Conservation (phyloP, 2,888 invertebrate genomes). For the Cyclophora punctaria region DNA sequence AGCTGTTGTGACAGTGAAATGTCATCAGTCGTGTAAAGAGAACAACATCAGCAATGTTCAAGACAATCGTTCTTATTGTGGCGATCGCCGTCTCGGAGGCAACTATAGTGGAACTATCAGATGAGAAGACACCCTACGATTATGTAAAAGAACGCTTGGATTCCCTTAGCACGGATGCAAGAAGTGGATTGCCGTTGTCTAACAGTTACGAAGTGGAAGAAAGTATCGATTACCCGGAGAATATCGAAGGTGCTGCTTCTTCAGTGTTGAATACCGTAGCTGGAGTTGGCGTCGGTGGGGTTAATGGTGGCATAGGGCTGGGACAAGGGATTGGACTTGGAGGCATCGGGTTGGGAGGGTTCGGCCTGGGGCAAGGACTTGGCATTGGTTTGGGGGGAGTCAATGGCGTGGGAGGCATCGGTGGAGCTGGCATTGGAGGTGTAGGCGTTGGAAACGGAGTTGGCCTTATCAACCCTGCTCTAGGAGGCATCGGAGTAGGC, state of each 20-base stretch:
- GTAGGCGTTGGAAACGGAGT: conserved; percentile 26
- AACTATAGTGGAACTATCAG: conserved; percentile 47
- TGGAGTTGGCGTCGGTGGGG: conserved; percentile 37
- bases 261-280: conserved; percentile 51
- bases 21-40: conserved; percentile 61
- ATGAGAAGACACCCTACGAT: conserved; percentile 64
- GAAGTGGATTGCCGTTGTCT: conserved; percentile 55
- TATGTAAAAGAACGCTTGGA: conserved; percentile 60
- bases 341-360: conserved; percentile 26
- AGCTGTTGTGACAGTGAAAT: conserved; percentile 57
- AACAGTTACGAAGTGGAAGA: conserved; percentile 76
- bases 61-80: conserved; percentile 39
- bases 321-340: conserved; percentile 13
- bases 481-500: conserved; percentile 49
- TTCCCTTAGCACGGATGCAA: conserved; percentile 42
- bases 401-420: conserved; percentile 33
- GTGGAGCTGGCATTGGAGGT: conserved; percentile 30
- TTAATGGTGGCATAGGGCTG: conserved; percentile 19
- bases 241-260: conserved; percentile 61
- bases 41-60: conserved; percentile 53
- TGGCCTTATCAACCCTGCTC: conserved; percentile 46
- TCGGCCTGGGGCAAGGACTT: conserved; percentile 22
- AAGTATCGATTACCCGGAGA: conserved; percentile 74
- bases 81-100: conserved; percentile 39
- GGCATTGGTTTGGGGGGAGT: conserved; percentile 35